Evolutionary conservation across 2,113 vertebrate species (phyloP).

Genomic region (Zosterops japonicus): DNA sequence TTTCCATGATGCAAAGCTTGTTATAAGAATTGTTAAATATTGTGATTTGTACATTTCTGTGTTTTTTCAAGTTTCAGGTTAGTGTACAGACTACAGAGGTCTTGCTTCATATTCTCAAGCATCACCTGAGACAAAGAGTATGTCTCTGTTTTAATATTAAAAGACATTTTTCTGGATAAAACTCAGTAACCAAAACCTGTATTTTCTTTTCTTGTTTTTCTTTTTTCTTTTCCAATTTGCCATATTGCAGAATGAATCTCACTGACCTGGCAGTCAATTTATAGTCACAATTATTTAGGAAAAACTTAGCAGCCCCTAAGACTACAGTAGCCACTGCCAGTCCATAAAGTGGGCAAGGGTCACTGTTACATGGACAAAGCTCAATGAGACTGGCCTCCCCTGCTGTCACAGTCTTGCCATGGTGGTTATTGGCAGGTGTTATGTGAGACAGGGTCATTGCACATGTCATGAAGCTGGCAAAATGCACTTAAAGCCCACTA

Average conservation of each 20-base stretch:
- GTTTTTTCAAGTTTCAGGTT: slow-evolving; percentile 30
- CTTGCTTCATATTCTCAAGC: neutral
- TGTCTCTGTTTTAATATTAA: neutral
- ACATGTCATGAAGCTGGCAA: neutral
- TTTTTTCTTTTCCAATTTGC: neutral
- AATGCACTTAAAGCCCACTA: neutral
- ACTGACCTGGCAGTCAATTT: neutral
- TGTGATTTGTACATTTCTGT: neutral
- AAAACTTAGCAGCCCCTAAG: neutral
- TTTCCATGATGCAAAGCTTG: neutral
- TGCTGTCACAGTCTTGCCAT: neutral
- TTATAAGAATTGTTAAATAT: slow-evolving; percentile 9
- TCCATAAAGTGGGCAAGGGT: neutral
- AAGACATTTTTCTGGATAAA: neutral
- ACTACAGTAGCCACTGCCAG: neutral
- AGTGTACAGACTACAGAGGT: slow-evolving; percentile 5
- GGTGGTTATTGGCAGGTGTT: neutral
- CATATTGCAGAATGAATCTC: neutral
- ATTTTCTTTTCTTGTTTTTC: neutral
- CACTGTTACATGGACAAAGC: neutral
- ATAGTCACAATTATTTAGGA: neutral
- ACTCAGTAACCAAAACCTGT: neutral
- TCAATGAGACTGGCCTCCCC: neutral
- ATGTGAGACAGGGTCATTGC: neutral
- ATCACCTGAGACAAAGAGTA: slow-evolving; percentile 12